Conservation (phyloP, 2,113 vertebrate species). For the Glaucidium brasilianum region DNA sequence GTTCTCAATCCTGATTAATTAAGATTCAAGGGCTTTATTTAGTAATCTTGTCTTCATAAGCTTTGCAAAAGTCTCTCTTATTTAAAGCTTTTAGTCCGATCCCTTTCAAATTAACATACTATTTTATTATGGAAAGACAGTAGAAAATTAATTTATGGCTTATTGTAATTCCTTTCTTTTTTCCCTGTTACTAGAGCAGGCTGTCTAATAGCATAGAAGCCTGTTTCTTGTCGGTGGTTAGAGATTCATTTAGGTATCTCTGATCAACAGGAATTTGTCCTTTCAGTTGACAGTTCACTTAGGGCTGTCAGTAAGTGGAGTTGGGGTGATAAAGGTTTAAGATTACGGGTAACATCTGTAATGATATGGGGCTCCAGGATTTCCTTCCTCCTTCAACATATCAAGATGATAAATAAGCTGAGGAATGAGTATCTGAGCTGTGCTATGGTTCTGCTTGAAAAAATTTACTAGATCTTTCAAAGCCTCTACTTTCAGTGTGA, state of each 20-base stretch:
- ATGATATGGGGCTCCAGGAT: background rate
- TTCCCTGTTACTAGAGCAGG: background rate
- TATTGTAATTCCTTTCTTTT: background rate
- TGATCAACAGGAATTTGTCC: background rate
- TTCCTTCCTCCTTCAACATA: background rate
- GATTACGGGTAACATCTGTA: background rate
- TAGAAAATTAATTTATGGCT: background rate
- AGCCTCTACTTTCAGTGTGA: background rate
- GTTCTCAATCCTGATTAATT: background rate
- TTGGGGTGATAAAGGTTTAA: background rate
- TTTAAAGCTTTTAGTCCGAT: background rate
- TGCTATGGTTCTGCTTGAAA: background rate
- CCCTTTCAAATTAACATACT: background rate
- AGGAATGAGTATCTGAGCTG: background rate
- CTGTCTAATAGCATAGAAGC: background rate
- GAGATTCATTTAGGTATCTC: background rate
- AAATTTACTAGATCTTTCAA: background rate
- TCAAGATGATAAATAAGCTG: background rate
- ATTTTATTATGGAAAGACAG: background rate
- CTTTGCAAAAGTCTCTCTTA: background rate
- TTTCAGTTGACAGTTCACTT: slow-evolving; percentile 1
- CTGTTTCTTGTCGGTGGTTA: background rate
- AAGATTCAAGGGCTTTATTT: background rate
- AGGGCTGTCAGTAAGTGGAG: background rate
- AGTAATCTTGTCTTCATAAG: background rate